phyloP scores from a whole-genome alignment of 2,113 vertebrate species.

The Micromys minutus region DNA sequence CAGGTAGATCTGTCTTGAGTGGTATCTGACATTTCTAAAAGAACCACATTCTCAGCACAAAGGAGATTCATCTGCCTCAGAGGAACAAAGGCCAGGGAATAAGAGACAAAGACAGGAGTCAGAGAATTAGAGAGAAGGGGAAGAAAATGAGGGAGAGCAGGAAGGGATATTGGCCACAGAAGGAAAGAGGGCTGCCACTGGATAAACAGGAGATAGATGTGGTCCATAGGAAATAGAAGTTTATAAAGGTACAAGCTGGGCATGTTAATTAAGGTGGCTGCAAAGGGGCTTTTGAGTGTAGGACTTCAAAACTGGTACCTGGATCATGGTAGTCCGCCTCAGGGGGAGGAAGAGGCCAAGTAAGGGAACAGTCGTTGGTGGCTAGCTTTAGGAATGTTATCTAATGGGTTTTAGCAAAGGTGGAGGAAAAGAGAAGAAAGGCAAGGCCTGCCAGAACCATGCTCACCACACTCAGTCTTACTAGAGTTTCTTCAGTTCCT shows the following conservation, averaged over 20 bases:
- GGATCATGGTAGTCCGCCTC: not conserved
- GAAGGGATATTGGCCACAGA: too few species aligned
- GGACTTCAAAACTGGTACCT: not conserved
- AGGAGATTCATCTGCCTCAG: not conserved
- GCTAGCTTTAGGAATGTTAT: not conserved
- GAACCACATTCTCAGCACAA: not conserved
- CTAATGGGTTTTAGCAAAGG: not conserved
- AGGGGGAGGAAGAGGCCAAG: not conserved
- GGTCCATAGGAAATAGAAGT: not conserved
- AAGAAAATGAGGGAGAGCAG: too few species aligned
- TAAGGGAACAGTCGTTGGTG: not conserved
- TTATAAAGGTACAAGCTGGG: not conserved
- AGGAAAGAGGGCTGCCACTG: too few species aligned
- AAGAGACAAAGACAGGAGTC: too few species aligned
- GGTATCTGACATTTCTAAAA: not conserved
- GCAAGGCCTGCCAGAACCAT: not conserved
- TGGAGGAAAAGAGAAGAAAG: not conserved
- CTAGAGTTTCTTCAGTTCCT: not conserved
- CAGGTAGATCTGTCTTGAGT: not conserved
- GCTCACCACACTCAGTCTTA: not conserved
- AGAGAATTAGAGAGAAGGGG: too few species aligned
- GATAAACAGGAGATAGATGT: not conserved
- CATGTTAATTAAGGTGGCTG: not conserved
- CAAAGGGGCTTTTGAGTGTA: too few species aligned
- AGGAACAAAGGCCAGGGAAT: too few species aligned